These are phyloP conservation scores for Gambelia wislizenii DNA, from an alignment of 2,797 vertebrate species.

Conservation along the genomic window DNA sequence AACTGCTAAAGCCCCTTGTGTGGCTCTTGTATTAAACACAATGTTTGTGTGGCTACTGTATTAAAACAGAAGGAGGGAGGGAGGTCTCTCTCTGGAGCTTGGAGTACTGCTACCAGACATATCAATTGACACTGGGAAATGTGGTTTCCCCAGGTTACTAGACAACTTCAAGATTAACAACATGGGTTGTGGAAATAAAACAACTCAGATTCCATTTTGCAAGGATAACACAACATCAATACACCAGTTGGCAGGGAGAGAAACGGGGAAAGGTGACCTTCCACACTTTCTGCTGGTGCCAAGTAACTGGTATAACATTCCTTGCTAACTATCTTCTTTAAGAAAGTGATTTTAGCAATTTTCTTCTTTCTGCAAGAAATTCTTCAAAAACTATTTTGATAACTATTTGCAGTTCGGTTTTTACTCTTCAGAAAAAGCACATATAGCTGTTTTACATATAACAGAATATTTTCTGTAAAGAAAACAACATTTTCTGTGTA, in stretches of 20 bases:
- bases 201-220: too few species aligned
- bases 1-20: not conserved
- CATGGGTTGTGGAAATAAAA: not conserved
- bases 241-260: not conserved
- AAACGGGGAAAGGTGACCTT: too few species aligned
- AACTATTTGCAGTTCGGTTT: too few species aligned
- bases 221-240: not conserved
- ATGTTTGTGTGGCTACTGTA: not conserved
- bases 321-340: too few species aligned
- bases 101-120: not conserved
- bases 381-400: too few species aligned
- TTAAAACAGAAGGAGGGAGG: too few species aligned
- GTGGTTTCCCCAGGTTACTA: not conserved
- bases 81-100: not conserved
- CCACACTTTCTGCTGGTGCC: not conserved
- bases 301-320: not conserved
- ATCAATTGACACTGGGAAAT: not conserved
- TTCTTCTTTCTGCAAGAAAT: too few species aligned
- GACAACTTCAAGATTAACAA: not conserved
- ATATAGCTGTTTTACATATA: too few species aligned
- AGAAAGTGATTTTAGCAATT: too few species aligned
- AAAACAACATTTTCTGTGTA: too few species aligned
- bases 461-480: too few species aligned
- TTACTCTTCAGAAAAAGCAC: too few species aligned
- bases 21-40: not conserved